A percentile compares a stretch with the other conserved stretches of the same genome.
Conservation (phyloP, 2,888 invertebrate genomes). For the Byasa hedistus region DNA sequence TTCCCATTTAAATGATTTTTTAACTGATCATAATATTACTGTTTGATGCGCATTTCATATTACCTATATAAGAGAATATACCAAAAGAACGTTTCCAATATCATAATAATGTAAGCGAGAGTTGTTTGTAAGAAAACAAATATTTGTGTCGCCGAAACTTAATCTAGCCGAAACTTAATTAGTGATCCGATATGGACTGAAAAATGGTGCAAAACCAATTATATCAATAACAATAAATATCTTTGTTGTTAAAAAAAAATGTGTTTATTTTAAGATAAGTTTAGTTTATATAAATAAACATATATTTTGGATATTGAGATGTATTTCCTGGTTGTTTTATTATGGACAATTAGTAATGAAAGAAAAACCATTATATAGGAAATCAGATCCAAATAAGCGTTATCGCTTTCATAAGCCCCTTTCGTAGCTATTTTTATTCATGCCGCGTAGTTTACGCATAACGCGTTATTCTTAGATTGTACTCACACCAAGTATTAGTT, state of each 20-base stretch:
- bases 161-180: not conserved
- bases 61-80: not conserved
- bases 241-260: no score
- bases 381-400: constrained; percentile 53
- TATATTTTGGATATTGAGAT: not conserved
- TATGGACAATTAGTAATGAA: constrained; percentile 2
- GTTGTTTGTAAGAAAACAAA: constrained; percentile 20
- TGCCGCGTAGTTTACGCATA: constrained; percentile 49
- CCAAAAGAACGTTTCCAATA: constrained; percentile 8
- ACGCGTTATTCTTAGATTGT: constrained; percentile 45
- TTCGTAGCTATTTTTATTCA: constrained; percentile 32
- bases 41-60: not conserved
- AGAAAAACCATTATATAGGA: constrained; percentile 46
- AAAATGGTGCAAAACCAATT: constrained; percentile 17
- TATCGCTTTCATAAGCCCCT: constrained; percentile 60
- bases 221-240: no score
- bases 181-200: constrained; percentile 13
- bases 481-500: constrained; percentile 43
- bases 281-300: no score
- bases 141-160: constrained; percentile 19
- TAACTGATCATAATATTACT: no score
- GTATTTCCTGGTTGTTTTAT: not conserved
- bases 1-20: no score
- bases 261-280: no score
- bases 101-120: constrained; percentile 22